Percentiles rank a stretch among this genome's conserved stretches.
These are phyloP conservation scores for Phoenicopterus ruber DNA, from an alignment of 2,113 vertebrate genomes.

Conservation along the genomic window DNA sequence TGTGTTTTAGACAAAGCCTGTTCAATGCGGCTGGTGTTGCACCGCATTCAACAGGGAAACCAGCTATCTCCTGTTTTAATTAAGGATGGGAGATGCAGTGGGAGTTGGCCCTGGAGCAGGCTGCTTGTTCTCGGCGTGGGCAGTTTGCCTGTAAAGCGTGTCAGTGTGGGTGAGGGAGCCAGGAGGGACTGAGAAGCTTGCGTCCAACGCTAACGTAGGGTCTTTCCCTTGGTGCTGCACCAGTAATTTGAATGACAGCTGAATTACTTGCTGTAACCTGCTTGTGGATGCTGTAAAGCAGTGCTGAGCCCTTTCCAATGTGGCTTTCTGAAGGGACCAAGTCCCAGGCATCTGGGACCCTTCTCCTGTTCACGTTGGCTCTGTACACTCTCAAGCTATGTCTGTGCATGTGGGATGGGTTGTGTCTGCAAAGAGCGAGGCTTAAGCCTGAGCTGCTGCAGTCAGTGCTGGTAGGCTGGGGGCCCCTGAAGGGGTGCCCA, in stretches of 20 bases:
- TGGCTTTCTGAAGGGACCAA: neutral
- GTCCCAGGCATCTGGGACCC: neutral
- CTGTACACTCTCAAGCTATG: neutral
- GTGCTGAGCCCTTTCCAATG: neutral
- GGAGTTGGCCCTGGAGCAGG: neutral
- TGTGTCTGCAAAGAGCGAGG: neutral
- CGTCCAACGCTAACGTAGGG: neutral
- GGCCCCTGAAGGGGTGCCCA: neutral
- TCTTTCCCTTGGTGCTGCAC: neutral
- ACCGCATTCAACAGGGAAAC: neutral
- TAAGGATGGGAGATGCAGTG: neutral
- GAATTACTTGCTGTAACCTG: neutral
- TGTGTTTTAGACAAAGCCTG: neutral
- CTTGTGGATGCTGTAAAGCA: neutral
- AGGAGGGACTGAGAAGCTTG: neutral
- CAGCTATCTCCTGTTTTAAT: neutral
- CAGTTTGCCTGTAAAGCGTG: neutral
- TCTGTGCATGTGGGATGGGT: neutral
- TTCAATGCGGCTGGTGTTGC: neutral
- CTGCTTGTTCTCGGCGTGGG: neutral
- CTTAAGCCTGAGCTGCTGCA: neutral
- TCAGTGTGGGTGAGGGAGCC: neutral
- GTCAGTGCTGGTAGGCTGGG: neutral
- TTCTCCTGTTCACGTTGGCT: fast-evolving
- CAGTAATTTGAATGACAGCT: neutral